These are phyloP conservation scores for Peromyscus nudipes DNA, from an alignment of 2,797 vertebrate genomes.

Conservation along the genomic window DNA sequence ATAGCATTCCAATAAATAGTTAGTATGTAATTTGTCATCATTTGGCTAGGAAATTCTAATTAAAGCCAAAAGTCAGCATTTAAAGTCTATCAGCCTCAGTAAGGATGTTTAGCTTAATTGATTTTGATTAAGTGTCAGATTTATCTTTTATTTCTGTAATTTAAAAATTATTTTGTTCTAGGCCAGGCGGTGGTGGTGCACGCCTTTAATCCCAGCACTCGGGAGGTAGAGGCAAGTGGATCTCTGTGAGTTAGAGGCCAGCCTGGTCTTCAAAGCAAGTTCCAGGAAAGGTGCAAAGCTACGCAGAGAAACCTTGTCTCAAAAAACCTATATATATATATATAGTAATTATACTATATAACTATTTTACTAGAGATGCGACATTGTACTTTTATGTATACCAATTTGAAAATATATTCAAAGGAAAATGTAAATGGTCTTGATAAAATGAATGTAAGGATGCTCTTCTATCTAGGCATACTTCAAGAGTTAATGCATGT, in stretches of 20 bases:
- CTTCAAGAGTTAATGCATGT: not conserved
- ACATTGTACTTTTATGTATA: not conserved
- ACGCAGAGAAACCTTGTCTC: too few species aligned
- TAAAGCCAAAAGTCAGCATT: conserved; percentile 40
- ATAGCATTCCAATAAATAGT: conserved; percentile 55
- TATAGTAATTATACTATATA: not conserved
- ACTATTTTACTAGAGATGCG: not conserved
- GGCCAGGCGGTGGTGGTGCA: too few species aligned
- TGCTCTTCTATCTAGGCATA: not conserved
- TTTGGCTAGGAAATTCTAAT: conserved; percentile 59
- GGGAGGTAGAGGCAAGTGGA: too few species aligned
- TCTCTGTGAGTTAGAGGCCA: too few species aligned
- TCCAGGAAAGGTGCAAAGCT: too few species aligned
- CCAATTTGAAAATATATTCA: not conserved
- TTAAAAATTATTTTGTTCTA: not conserved
- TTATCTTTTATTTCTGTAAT: not conserved
- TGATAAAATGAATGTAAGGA: not conserved
- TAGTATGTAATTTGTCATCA: conserved; percentile 54
- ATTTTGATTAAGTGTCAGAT: conserved; percentile 4
- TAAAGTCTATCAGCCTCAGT: not conserved
- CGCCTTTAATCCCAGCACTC: too few species aligned
- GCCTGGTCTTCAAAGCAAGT: too few species aligned
- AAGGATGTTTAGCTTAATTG: not conserved
- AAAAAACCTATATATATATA: too few species aligned
- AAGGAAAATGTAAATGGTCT: not conserved